Conservation (phyloP, 2,797 vertebrate genomes). For the Neomorphus geoffroyi region DNA sequence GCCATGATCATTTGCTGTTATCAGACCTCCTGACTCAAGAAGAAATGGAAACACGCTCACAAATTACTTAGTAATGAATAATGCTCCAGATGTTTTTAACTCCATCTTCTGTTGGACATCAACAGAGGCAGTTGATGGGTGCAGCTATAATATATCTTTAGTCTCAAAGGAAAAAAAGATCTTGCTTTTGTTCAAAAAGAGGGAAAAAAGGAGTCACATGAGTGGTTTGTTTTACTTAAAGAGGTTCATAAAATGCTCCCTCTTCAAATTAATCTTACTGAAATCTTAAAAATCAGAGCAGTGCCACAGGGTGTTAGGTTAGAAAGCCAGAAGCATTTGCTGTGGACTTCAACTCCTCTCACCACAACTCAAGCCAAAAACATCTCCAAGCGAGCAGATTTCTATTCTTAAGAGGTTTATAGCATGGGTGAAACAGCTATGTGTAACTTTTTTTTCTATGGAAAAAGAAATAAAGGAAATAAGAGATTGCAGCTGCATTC, state of each 20-base stretch:
- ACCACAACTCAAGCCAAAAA: conserved; percentile 1
- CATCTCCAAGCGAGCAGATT: not conserved
- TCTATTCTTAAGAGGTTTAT: conserved; percentile 30
- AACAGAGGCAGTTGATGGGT: not conserved
- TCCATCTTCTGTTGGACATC: not conserved
- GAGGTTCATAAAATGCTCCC: not conserved
- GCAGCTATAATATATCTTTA: conserved; percentile 7
- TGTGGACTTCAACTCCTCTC: conserved; percentile 8
- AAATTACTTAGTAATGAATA: conserved; percentile 55
- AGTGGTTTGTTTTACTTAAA: not conserved
- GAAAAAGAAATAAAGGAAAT: not conserved
- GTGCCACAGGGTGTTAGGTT: conserved; percentile 17
- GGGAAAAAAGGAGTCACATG: not conserved
- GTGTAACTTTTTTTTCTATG: not conserved
- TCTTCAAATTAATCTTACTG: conserved; percentile 17
- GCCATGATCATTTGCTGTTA: conserved; percentile 19
- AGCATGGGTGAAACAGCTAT: conserved; percentile 8
- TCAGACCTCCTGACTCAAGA: conserved; percentile 22
- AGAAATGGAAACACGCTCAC: conserved; percentile 40
- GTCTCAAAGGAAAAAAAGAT: not conserved
- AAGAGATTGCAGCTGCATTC: not conserved
- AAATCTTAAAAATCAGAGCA: conserved; percentile 13
- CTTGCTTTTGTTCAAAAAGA: not conserved
- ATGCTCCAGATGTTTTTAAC: conserved; percentile 56
- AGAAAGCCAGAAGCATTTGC: conserved; percentile 34